Conservation (phyloP, 2,888 invertebrate genomes). For the Lysandra coridon region DNA sequence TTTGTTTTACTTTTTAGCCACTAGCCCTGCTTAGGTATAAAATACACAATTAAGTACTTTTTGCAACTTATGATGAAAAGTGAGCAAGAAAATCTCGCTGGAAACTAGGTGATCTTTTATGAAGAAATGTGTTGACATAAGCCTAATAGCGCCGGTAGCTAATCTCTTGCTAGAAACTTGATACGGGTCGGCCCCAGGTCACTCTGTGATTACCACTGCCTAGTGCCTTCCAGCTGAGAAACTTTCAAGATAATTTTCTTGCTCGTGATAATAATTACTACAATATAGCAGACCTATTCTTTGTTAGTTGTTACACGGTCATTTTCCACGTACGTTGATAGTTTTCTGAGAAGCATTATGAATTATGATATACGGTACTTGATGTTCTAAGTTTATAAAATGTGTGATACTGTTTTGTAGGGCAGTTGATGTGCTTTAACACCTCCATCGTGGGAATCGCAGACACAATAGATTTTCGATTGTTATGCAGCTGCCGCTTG, state of each 20-base stretch:
- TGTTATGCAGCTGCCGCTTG: too few relatives aligned
- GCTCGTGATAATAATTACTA: slow-evolving; percentile 6
- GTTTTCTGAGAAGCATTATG: neutral
- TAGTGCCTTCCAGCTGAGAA: neutral
- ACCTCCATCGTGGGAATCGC: too few relatives aligned
- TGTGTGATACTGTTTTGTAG: neutral
- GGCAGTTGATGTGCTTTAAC: neutral
- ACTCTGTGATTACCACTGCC: slow-evolving; percentile 30
- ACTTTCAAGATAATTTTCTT: slow-evolving; percentile 26
- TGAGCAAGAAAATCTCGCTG: neutral
- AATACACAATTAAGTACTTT: neutral
- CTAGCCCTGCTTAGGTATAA: neutral
- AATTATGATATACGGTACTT: too few relatives aligned
- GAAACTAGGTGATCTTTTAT: neutral
- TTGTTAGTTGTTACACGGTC: neutral
- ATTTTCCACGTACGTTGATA: slow-evolving; percentile 4
- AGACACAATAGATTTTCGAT: too few relatives aligned
- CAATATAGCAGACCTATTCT: neutral
- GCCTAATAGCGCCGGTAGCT: slow-evolving; percentile 31
- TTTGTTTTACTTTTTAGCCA: neutral
- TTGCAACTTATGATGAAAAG: neutral
- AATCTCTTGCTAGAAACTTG: slow-evolving; percentile 37
- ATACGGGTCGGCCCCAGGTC: slow-evolving; percentile 39
- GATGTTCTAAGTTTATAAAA: too few relatives aligned
- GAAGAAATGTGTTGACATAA: slow-evolving; percentile 27